Evolutionary conservation across 1,140 invertebrate genomes (phyloP).

Genomic region (Amyelois transitella): DNA sequence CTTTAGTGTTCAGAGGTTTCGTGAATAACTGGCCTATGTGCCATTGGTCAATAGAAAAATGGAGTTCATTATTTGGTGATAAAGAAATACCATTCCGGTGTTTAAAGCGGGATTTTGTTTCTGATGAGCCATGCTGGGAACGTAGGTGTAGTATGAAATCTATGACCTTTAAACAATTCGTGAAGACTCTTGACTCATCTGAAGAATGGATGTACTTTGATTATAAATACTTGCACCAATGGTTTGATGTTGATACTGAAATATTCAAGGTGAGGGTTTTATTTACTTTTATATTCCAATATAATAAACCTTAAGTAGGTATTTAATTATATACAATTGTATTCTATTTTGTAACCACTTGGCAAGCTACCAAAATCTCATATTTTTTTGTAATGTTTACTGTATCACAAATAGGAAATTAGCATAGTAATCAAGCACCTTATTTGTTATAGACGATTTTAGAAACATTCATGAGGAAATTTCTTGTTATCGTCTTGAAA

Average conservation of each 20-base stretch:
- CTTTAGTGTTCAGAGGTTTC: constrained; percentile 46
- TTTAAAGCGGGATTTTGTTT: constrained; percentile 46
- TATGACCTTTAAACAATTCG: constrained; percentile 79
- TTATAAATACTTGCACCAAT: constrained; percentile 87
- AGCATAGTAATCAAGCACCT: too few relatives aligned
- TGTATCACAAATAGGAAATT: too few relatives aligned
- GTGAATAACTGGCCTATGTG: constrained; percentile 53
- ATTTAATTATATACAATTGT: background rate
- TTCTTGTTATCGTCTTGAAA: too few relatives aligned
- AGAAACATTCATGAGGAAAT: too few relatives aligned
- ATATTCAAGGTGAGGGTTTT: constrained; percentile 72
- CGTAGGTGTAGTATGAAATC: constrained; percentile 74
- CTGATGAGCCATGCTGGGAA: constrained; percentile 85
- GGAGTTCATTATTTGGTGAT: constrained; percentile 65
- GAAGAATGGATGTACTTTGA: constrained; percentile 87
- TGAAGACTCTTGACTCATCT: constrained; percentile 54
- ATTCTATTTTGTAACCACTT: too few relatives aligned
- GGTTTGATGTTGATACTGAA: constrained; percentile 77
- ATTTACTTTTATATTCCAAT: too few relatives aligned
- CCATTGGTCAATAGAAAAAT: constrained; percentile 66
- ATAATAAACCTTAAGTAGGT: too few relatives aligned
- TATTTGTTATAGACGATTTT: too few relatives aligned
- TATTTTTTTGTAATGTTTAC: too few relatives aligned
- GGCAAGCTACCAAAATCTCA: too few relatives aligned
- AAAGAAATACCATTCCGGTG: constrained; percentile 65